phyloP scores from a whole-genome alignment of 2,113 vertebrate genomes.

The Tapirus terrestris region DNA sequence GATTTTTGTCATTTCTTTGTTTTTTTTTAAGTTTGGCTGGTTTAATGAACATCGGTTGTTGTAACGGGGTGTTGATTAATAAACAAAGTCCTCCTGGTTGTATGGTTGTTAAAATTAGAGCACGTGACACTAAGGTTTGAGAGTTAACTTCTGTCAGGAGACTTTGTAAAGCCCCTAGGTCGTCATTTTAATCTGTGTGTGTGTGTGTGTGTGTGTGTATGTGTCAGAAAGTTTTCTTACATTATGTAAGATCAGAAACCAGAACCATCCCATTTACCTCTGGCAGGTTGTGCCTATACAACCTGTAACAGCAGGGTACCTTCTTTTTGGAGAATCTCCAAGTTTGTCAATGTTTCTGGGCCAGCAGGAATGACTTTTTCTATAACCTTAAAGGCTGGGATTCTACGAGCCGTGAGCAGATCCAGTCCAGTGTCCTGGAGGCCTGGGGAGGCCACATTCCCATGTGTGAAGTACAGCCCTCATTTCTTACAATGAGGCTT shows the following conservation, averaged over 20 bases:
- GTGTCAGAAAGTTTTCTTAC: neutral
- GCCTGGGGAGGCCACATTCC: neutral
- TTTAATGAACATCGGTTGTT: neutral
- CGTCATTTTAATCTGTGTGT: neutral
- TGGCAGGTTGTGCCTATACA: neutral
- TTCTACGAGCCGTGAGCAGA: neutral
- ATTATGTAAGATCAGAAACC: neutral
- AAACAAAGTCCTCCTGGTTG: neutral
- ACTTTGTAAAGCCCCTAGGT: neutral
- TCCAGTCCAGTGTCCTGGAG: neutral
- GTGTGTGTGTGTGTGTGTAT: neutral
- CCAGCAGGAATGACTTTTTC: neutral
- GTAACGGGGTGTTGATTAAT: neutral
- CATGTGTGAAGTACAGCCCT: neutral
- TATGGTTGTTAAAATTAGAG: neutral
- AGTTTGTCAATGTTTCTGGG: neutral
- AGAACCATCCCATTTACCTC: neutral
- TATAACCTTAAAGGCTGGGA: neutral
- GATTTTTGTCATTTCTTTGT: neutral
- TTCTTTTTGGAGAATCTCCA: neutral
- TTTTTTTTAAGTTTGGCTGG: neutral
- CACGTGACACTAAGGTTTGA: neutral
- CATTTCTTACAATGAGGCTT: neutral
- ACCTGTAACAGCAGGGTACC: accelerated
- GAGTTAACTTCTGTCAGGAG: neutral